Evolutionary conservation across 2,113 vertebrate genomes (phyloP).

Genomic region (Hypocryptadius cinnamomeus): DNA sequence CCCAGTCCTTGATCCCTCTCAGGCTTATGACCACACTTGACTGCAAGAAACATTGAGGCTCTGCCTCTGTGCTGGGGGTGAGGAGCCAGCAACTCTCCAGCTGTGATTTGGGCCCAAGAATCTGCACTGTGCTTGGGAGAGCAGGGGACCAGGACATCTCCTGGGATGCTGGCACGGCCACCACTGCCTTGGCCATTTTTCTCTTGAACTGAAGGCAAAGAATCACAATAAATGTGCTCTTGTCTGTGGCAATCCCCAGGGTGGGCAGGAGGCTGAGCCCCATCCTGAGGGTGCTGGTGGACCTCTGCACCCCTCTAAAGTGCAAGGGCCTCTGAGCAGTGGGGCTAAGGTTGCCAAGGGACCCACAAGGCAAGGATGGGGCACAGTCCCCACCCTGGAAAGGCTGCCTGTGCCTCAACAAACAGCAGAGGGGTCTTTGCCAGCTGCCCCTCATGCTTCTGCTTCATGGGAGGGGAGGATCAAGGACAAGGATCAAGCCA

Average conservation of each 20-base stretch:
- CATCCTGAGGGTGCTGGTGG: background rate
- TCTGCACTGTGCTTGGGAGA: background rate
- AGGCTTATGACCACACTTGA: background rate
- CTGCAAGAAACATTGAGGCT: background rate
- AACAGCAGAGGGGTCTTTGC: background rate
- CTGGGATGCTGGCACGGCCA: fast-evolving
- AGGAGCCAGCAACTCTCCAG: background rate
- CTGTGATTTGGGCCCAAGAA: background rate
- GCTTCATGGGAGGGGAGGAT: background rate
- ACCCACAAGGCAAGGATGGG: background rate
- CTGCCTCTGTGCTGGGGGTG: background rate
- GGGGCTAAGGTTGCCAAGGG: background rate
- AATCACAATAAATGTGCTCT: background rate
- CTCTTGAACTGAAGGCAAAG: background rate
- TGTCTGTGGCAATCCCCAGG: background rate
- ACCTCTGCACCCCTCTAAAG: background rate
- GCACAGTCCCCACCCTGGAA: background rate
- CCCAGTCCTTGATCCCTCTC: no score
- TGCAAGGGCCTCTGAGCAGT: background rate
- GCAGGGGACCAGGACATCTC: background rate
- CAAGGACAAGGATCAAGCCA: background rate
- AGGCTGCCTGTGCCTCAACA: background rate
- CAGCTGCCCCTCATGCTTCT: background rate
- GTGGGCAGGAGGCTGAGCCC: background rate
- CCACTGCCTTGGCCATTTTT: background rate